A percentile compares a stretch with the other conserved stretches of the same genome.
phyloP scores from a whole-genome alignment of 2,888 invertebrate genomes.

The Volucella inflata region DNA sequence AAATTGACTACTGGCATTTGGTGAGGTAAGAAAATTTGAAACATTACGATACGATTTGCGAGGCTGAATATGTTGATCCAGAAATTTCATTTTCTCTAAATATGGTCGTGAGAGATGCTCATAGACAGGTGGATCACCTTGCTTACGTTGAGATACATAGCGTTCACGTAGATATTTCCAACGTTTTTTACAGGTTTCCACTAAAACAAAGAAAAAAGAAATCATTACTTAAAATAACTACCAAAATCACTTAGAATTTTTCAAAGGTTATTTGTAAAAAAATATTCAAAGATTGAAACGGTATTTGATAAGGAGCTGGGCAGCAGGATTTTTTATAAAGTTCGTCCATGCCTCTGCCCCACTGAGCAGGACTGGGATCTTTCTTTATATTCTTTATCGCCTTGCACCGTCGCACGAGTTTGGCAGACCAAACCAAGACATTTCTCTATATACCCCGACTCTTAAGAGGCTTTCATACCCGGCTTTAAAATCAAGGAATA shows the following conservation, averaged over 20 bases:
- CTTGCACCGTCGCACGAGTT: too few species aligned
- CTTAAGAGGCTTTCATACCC: too few species aligned
- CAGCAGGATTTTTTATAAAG: too few species aligned
- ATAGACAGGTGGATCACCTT: conserved; percentile 83
- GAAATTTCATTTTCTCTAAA: conserved; percentile 84
- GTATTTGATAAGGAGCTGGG: too few species aligned
- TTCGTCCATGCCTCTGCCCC: too few species aligned
- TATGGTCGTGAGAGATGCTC: conserved; percentile 83
- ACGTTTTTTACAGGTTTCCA: conserved; percentile 83
- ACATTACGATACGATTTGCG: conserved; percentile 83
- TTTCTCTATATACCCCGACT: too few species aligned
- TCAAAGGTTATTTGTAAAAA: too few species aligned
- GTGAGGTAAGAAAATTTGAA: conserved; percentile 82
- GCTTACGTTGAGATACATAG: conserved; percentile 83
- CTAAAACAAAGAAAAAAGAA: conserved; percentile 76
- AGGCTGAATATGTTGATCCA: conserved; percentile 83
- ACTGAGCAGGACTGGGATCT: too few species aligned
- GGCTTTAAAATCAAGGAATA: too few species aligned
- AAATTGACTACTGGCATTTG: conserved; percentile 81
- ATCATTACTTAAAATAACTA: background rate
- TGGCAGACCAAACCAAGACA: too few species aligned
- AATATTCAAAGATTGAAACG: too few species aligned
- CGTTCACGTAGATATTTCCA: conserved; percentile 84
- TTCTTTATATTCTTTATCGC: too few species aligned
- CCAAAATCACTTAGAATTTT: background rate